A percentile compares a stretch with the other conserved stretches of the same genome.
Conservation (phyloP, 2,113 vertebrate genomes). For the Amazona vittata region DNA sequence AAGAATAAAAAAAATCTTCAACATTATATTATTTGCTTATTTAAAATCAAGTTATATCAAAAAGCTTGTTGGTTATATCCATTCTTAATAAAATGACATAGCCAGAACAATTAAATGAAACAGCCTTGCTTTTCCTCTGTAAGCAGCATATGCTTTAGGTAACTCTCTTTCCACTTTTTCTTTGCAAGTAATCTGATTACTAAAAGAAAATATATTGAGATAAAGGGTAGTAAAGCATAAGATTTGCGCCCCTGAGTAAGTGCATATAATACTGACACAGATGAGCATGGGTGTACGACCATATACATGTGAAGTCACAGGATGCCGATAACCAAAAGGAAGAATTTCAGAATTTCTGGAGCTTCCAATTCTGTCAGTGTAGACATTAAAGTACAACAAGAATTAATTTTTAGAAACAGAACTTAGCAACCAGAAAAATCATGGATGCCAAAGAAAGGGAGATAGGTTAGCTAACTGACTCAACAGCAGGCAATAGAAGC, state of each 20-base stretch:
- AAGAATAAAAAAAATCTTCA: background rate
- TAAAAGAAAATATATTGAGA: background rate
- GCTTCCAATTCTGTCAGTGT: background rate
- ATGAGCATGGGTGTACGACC: background rate
- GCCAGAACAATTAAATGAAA: background rate
- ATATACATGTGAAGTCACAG: background rate
- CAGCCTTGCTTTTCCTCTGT: background rate
- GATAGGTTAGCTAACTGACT: background rate
- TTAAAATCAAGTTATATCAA: background rate
- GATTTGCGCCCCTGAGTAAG: background rate
- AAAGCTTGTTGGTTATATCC: background rate
- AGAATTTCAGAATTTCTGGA: background rate
- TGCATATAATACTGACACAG: background rate
- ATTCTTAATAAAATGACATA: background rate
- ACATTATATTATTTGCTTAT: background rate
- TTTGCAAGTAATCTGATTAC: background rate
- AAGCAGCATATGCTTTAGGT: background rate
- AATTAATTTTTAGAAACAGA: background rate
- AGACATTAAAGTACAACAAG: background rate
- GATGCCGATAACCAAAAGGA: background rate
- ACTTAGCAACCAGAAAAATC: background rate
- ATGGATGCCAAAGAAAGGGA: background rate
- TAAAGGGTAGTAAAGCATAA: background rate
- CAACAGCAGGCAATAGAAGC: background rate
- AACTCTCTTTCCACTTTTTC: background rate